Evolutionary conservation across 2,888 invertebrate genomes (phyloP).

Genomic region (Troilus luridus): DNA sequence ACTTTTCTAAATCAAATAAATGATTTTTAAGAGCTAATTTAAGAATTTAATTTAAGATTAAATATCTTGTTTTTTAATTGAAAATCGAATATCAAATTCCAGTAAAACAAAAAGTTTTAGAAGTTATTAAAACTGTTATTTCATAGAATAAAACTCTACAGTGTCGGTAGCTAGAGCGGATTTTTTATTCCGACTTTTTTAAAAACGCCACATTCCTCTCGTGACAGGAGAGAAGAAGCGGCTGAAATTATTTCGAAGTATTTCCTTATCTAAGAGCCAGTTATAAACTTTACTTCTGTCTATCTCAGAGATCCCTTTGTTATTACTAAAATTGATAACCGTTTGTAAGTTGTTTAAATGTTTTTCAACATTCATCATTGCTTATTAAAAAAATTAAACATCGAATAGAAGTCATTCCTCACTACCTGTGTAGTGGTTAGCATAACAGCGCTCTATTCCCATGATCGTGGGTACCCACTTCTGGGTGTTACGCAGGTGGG

Average conservation of each 20-base stretch:
- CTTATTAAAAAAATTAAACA: too few relatives aligned
- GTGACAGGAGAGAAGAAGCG: neutral
- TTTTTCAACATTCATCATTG: neutral
- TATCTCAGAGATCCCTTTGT: neutral
- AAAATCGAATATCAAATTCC: neutral
- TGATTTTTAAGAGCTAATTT: too few relatives aligned
- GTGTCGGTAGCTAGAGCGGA: neutral
- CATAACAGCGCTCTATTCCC: too few relatives aligned
- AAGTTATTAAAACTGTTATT: neutral
- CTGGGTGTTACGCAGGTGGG: too few relatives aligned
- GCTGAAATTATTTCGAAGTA: neutral
- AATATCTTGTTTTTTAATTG: too few relatives aligned
- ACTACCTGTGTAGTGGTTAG: too few relatives aligned
- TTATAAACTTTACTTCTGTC: neutral
- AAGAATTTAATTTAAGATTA: too few relatives aligned
- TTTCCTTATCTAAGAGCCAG: neutral
- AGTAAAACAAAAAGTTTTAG: neutral
- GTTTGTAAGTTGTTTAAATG: neutral
- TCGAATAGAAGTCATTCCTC: too few relatives aligned
- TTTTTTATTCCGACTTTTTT: constrained; percentile 2
- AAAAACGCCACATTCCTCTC: constrained; percentile 16
- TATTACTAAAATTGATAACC: neutral
- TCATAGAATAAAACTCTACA: neutral
- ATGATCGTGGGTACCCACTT: too few relatives aligned
- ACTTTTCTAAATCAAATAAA: too few relatives aligned